Evolutionary conservation across 2,797 vertebrate genomes (phyloP).

Genomic region (Alca torda): DNA sequence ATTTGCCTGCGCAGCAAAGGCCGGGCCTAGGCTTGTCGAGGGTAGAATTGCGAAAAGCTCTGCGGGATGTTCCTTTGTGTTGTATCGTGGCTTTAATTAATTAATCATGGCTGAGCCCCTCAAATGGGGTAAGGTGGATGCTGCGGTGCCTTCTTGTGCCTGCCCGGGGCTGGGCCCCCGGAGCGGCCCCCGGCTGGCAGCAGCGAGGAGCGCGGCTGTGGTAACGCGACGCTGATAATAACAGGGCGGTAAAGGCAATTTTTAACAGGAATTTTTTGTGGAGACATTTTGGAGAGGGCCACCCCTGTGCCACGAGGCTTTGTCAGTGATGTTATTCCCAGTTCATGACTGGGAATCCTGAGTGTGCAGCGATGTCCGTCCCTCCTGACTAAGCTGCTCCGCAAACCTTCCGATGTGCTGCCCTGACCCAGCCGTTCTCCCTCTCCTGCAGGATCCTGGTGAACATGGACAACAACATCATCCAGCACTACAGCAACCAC

Average conservation of each 20-base stretch:
- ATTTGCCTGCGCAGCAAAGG: neutral
- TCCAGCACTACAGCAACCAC: constrained; percentile 97
- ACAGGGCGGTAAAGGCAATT: neutral
- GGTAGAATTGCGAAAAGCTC: neutral
- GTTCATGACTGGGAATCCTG: neutral
- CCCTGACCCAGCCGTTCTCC: neutral
- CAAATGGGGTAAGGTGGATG: accelerated
- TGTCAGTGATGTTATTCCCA: neutral
- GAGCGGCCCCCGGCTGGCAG: neutral
- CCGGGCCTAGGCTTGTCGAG: neutral
- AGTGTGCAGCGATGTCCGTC: no score
- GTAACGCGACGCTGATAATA: accelerated
- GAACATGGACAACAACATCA: constrained; percentile 98
- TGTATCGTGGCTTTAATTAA: neutral
- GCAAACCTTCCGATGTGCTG: neutral
- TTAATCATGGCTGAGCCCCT: neutral
- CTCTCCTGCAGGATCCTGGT: constrained; percentile 85
- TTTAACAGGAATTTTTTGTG: neutral
- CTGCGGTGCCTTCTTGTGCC: neutral
- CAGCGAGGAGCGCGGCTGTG: accelerated
- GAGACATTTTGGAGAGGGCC: neutral
- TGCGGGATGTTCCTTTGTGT: neutral
- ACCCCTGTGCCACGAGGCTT: accelerated
- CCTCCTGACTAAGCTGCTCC: neutral
- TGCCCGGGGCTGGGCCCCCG: neutral